Evolutionary conservation across 2,113 vertebrate genomes (phyloP).

Genomic region (Pogonocichla stellata): DNA sequence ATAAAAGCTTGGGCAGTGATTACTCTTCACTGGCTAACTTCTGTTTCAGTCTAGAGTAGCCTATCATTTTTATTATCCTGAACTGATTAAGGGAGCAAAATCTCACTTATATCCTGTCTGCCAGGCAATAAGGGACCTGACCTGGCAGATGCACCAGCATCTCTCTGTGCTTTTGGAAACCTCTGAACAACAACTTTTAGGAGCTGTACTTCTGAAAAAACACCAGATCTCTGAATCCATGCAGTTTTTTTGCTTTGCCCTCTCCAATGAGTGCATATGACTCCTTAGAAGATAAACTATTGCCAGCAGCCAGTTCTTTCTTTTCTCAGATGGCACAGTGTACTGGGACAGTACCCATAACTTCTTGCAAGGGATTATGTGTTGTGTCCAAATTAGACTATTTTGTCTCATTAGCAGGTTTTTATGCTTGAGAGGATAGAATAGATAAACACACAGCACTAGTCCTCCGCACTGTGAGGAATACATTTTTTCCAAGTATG

Average conservation of each 20-base stretch:
- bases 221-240: not conserved
- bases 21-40: not conserved
- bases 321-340: not conserved
- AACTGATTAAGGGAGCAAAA: not conserved
- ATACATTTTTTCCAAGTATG: not conserved
- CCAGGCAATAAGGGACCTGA: not conserved
- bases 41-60: not conserved
- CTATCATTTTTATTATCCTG: not conserved
- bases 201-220: not conserved
- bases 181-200: not conserved
- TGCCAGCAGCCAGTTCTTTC: not conserved
- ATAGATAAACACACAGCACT: not conserved
- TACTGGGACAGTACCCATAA: not conserved
- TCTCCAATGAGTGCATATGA: accelerated
- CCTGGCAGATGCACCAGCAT: not conserved
- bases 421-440: not conserved
- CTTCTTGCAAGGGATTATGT: not conserved
- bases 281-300: not conserved
- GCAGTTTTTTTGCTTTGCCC: not conserved
- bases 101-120: not conserved
- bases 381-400: not conserved
- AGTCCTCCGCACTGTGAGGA: not conserved
- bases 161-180: not conserved
- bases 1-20: not conserved
- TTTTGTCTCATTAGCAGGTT: not conserved